Percentiles rank a stretch among this genome's conserved stretches.
Conservation (phyloP, 2,888 invertebrate genomes). For the Endotricha flammealis region DNA sequence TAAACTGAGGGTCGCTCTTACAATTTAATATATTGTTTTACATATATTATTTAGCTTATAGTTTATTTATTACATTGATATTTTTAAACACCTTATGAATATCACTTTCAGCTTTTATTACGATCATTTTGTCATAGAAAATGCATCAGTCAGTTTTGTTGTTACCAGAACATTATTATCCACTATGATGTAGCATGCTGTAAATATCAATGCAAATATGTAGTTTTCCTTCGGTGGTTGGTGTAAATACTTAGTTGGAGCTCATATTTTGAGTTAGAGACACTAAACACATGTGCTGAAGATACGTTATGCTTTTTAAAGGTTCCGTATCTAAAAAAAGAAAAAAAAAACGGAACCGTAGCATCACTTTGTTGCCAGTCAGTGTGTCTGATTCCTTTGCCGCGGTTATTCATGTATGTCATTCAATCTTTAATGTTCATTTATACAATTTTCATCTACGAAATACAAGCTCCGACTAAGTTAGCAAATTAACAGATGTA, state of each 20-base stretch:
- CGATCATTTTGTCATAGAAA: not conserved
- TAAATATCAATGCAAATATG: conserved; percentile 11
- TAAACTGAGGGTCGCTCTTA: too few relatives aligned
- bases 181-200: conserved; percentile 15
- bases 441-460: too few relatives aligned
- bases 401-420: too few relatives aligned
- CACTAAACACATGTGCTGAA: too few relatives aligned
- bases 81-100: conserved; percentile 2
- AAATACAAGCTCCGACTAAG: conserved; percentile 5
- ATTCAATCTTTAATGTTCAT: not conserved
- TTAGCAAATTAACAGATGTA: not conserved
- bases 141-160: not conserved
- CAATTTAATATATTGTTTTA: not conserved
- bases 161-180: conserved; percentile 2
- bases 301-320: too few relatives aligned
- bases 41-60: conserved; percentile 1
- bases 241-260: conserved; percentile 13
- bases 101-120: conserved; percentile 6
- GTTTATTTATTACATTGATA: conserved; percentile 4
- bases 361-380: too few relatives aligned
- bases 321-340: too few relatives aligned
- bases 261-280: too few relatives aligned
- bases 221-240: conserved; percentile 20
- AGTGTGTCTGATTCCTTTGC: too few relatives aligned
- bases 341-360: too few relatives aligned